Percentiles rank a stretch among this genome's conserved stretches.
Evolutionary conservation across 2,888 invertebrate genomes (phyloP).

Genomic region (Bimastos eiseni): DNA sequence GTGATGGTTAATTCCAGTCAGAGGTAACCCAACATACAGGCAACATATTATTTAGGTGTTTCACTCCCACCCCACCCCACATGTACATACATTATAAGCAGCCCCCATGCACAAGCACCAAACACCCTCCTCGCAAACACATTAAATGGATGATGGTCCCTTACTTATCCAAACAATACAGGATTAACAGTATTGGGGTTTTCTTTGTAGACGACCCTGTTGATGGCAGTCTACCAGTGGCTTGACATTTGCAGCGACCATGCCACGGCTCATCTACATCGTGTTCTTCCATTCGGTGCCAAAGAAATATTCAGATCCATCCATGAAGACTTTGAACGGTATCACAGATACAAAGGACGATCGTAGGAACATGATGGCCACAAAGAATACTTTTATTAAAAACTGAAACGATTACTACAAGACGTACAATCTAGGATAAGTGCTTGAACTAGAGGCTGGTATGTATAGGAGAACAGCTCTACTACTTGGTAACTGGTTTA

Average conservation of each 20-base stretch:
- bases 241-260: not conserved
- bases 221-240: constrained; percentile 2
- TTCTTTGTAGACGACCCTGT: not conserved
- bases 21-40: no score
- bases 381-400: not conserved
- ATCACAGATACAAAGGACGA: not conserved
- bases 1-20: no score
- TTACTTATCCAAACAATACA: no score
- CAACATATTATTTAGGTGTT: no score
- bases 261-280: not conserved
- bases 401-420: not conserved
- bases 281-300: constrained; percentile 3
- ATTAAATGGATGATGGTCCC: no score
- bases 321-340: constrained; percentile 14
- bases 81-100: no score
- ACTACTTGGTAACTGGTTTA: not conserved
- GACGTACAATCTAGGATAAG: not conserved
- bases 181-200: not conserved
- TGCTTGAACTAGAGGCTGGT: not conserved
- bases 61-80: no score
- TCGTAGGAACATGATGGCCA: not conserved
- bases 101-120: no score
- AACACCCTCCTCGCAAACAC: no score
- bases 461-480: not conserved
- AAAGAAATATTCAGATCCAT: constrained; percentile 9